phyloP scores from a whole-genome alignment of 1,140 invertebrate genomes.

The Cotesia glomerata region DNA sequence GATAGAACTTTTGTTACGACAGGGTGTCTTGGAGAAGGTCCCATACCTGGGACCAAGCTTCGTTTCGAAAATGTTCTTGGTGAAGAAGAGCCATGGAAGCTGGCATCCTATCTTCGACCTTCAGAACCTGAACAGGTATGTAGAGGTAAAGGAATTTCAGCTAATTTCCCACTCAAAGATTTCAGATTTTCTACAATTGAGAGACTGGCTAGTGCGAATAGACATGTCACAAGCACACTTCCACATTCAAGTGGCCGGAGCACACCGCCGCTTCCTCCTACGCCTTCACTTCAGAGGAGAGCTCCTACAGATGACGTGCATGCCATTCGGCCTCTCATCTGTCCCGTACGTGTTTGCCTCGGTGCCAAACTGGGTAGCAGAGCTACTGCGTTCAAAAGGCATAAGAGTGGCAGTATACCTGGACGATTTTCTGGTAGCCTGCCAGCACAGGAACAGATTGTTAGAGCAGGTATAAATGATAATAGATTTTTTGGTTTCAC shows the following conservation, averaged over 20 bases:
- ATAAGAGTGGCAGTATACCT: slow-evolving; percentile 39
- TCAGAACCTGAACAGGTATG: slow-evolving; percentile 38
- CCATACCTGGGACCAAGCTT: slow-evolving; percentile 33
- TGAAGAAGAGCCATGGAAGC: slow-evolving; percentile 31
- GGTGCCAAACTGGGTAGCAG: slow-evolving; percentile 50
- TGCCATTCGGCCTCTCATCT: slow-evolving; percentile 45
- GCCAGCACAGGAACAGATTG: slow-evolving; percentile 38
- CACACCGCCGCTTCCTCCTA: slow-evolving; percentile 42
- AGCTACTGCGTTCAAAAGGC: slow-evolving; percentile 35
- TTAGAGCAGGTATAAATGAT: slow-evolving; percentile 26
- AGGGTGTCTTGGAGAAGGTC: slow-evolving; percentile 34
- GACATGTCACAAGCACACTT: slow-evolving; percentile 49
- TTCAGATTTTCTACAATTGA: slow-evolving; percentile 40
- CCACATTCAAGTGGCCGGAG: slow-evolving; percentile 41
- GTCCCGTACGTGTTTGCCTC: slow-evolving; percentile 46
- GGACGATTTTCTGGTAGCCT: slow-evolving; percentile 44
- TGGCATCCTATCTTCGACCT: slow-evolving; percentile 44
- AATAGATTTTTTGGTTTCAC: slow-evolving; percentile 32
- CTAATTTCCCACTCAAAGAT: slow-evolving; percentile 40
- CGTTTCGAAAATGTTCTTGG: slow-evolving; percentile 47
- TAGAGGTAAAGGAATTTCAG: slow-evolving; percentile 39
- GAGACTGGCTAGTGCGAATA: slow-evolving; percentile 47
- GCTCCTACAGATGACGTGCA: slow-evolving; percentile 38
- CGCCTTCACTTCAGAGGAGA: slow-evolving; percentile 40
- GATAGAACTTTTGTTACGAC: slow-evolving; percentile 29